Conservation (phyloP, 64 coral and sea anemone species). For the Montipora capricornis region DNA sequence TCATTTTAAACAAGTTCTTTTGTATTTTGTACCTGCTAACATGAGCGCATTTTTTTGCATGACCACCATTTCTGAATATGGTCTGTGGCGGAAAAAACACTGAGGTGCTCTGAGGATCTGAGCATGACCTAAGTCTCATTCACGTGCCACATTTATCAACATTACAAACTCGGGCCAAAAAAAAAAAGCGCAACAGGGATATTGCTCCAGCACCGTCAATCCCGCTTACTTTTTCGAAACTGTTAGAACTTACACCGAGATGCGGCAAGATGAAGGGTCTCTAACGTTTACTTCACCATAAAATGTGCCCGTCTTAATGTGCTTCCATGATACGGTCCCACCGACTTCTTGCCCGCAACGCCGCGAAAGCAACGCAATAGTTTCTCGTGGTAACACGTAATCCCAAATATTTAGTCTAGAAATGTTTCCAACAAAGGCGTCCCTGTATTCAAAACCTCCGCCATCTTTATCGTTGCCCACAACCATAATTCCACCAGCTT, state of each 20-base stretch:
- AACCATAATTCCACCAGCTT: constrained; percentile 24
- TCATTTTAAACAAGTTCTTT: no score
- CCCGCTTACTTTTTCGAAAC: neutral
- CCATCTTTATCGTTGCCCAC: constrained; percentile 66
- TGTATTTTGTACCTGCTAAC: no score
- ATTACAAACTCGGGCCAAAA: neutral
- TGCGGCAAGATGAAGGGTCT: constrained; percentile 53
- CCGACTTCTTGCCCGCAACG: constrained; percentile 77
- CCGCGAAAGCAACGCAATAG: constrained; percentile 40
- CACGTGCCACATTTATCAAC: neutral
- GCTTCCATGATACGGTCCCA: constrained; percentile 53
- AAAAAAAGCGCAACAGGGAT: no score
- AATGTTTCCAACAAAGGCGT: constrained; percentile 67
- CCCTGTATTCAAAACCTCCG: constrained; percentile 3
- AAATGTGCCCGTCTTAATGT: neutral
- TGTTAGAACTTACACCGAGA: neutral
- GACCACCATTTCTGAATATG: no score
- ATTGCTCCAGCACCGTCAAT: neutral
- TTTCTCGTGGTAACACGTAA: constrained; percentile 31
- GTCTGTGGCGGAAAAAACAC: no score
- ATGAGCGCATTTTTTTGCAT: no score
- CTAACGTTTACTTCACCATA: constrained; percentile 28
- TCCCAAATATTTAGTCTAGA: constrained; percentile 82
- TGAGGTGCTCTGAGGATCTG: no score
- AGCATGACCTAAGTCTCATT: no score